A percentile compares a stretch with the other conserved stretches of the same genome.
These are phyloP conservation scores for Garra rufa DNA, from an alignment of 2,113 vertebrate genomes.

Conservation along the genomic window DNA sequence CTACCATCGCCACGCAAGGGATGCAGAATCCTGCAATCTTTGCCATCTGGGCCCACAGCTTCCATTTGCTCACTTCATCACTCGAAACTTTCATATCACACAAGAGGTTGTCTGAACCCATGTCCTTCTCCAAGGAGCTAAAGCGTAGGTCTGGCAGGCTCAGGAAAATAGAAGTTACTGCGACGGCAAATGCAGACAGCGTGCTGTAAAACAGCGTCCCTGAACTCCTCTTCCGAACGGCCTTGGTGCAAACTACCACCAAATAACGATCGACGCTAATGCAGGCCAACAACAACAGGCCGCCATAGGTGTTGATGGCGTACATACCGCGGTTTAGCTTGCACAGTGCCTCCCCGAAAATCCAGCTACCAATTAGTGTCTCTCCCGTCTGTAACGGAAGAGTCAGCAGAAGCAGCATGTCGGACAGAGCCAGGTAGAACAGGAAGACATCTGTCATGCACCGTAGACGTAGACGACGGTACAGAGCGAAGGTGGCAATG, in stretches of 20 bases:
- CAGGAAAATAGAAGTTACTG: slow-evolving; percentile 78
- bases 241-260: slow-evolving; percentile 78
- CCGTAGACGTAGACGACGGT: slow-evolving; percentile 69
- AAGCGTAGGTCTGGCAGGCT: slow-evolving; percentile 85
- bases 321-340: slow-evolving; percentile 77
- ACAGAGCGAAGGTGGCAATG: slow-evolving; percentile 83
- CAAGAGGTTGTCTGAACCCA: neutral
- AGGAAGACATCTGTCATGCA: slow-evolving; percentile 87
- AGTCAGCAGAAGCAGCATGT: slow-evolving; percentile 86
- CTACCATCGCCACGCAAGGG: slow-evolving; percentile 83
- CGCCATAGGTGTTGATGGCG: slow-evolving; percentile 86
- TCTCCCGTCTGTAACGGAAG: slow-evolving; percentile 76
- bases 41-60: slow-evolving; percentile 70
- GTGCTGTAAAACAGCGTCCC: slow-evolving; percentile 64
- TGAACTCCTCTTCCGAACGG: slow-evolving; percentile 65
- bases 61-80: slow-evolving; percentile 32
- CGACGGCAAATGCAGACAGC: slow-evolving; percentile 66
- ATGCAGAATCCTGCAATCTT: slow-evolving; percentile 83
- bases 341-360: slow-evolving; percentile 72
- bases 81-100: slow-evolving; percentile 74
- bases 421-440: slow-evolving; percentile 86
- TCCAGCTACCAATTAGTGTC: slow-evolving; percentile 73
- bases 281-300: slow-evolving; percentile 88
- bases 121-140: slow-evolving; percentile 61
- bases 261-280: slow-evolving; percentile 91